Evolutionary conservation across 2,113 vertebrate genomes (phyloP).

Genomic region (Pristiophorus japonicus): DNA sequence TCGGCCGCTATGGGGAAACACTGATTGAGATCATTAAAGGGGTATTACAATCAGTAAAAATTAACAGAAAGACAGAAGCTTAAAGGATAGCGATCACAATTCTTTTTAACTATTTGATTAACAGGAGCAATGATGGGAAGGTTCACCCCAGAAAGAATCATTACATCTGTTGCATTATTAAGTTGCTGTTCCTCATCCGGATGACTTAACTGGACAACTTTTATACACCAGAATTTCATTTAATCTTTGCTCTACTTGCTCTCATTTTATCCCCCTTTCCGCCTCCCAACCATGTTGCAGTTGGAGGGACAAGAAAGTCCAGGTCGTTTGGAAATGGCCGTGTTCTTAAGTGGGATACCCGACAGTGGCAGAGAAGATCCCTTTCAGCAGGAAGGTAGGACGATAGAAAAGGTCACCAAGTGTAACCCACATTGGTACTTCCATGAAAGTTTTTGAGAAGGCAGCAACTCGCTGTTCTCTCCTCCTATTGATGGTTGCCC

Average conservation of each 20-base stretch:
- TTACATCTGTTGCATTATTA: neutral
- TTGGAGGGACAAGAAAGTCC: neutral
- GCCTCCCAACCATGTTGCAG: neutral
- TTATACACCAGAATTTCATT: neutral
- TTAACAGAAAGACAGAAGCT: no score
- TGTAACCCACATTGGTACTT: neutral
- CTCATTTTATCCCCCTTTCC: neutral
- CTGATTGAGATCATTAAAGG: no score
- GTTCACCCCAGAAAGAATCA: neutral
- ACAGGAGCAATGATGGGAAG: neutral
- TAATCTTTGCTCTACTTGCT: neutral
- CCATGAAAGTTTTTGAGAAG: neutral
- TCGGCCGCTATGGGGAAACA: no score
- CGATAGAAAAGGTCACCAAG: neutral
- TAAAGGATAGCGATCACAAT: no score
- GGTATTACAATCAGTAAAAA: neutral
- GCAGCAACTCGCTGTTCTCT: neutral
- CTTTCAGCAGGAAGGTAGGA: neutral
- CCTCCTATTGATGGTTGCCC: neutral
- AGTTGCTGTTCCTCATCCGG: neutral
- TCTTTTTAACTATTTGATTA: neutral
- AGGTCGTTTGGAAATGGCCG: neutral
- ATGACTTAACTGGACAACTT: neutral
- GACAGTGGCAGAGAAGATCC: neutral
- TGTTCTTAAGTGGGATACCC: neutral